Evolutionary conservation across 1,140 invertebrate species (phyloP), one percentile per base, ranked within the genome.

Genomic region (Trachymyrmex septentrionalis): DNA sequence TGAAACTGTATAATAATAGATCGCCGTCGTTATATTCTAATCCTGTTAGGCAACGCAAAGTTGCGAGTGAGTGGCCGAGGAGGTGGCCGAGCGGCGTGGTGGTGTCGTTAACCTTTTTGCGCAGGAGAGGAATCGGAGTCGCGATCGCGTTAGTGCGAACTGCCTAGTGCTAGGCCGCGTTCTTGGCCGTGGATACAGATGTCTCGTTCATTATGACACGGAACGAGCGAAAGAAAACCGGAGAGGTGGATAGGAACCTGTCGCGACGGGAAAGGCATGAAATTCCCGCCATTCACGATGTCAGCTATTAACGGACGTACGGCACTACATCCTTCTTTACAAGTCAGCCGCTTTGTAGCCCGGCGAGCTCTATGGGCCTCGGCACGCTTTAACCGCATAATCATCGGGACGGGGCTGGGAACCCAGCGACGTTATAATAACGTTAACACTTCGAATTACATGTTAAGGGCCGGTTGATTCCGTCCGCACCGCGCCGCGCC

Each of bases 271-370:
- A 88, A 91, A 92, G 90, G 90, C 91, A 92, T 92, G 91, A 92
- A 92, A 92, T 92, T 90, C 91, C 84, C 85, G 90, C 88, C 91
- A 92, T 92, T 92, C 91, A 88, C 81, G 88, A 71, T 90, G 90
- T 91, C 90, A 88, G 86, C 91, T 91, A 92, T 91, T 90, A 91
- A 90, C 88, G 86, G 86, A 91, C 90, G 91, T 81, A 85, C 90
- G 84, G 86, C 88, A 81, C 77, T 91, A 86, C 90, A 87, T 91
- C 90, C 91, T 92, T 92, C 91, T 92, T 92, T 92, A 91, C 80
- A 90, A 92, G 90, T 92, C 91, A 91, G 88, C 84, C 88, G 91
- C 91, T 90, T 92, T 91, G 91, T 92, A 77, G 85, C 86, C 63
- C 57, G 66, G 72, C 76, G 88, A 72, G 86, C 73, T 88, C 86